Evolutionary conservation across 2,797 vertebrate genomes (phyloP).

Genomic region (Eospalax fontanierii): DNA sequence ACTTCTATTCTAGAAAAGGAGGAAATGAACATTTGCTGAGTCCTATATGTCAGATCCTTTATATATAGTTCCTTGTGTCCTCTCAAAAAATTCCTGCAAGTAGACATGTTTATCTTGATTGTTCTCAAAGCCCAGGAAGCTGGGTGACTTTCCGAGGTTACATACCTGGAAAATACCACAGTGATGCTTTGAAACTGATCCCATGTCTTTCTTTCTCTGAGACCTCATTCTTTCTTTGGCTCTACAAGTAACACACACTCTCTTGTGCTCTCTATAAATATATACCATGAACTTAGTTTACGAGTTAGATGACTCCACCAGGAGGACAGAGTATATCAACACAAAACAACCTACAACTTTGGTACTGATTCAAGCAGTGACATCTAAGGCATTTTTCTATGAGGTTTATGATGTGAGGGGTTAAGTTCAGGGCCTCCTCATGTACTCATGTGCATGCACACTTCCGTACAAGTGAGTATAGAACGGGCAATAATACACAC

Average conservation of each 20-base stretch:
- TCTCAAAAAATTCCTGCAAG: not conserved
- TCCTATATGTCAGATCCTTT: not conserved
- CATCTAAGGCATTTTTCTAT: not conserved
- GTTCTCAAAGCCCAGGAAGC: conserved; percentile 44
- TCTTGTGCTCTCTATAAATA: not conserved
- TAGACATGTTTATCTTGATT: not conserved
- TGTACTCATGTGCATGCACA: no score
- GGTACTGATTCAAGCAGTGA: not conserved
- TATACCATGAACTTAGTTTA: not conserved
- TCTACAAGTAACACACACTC: not conserved
- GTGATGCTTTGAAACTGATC: conserved; percentile 57
- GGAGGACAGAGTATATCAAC: not conserved
- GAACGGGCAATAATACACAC: no score
- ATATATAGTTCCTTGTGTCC: not conserved
- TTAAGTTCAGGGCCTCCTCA: no score
- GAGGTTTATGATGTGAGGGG: not conserved
- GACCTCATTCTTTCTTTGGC: not conserved
- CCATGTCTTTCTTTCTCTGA: conserved; percentile 14
- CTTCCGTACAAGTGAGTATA: no score
- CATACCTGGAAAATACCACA: not conserved
- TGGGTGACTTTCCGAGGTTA: not conserved
- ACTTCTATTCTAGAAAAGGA: not conserved
- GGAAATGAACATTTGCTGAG: not conserved
- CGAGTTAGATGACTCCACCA: conserved; percentile 21
- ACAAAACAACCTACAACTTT: not conserved